Conservation (phyloP, 1,140 invertebrate genomes). For the Trachymyrmex cornetzi region DNA sequence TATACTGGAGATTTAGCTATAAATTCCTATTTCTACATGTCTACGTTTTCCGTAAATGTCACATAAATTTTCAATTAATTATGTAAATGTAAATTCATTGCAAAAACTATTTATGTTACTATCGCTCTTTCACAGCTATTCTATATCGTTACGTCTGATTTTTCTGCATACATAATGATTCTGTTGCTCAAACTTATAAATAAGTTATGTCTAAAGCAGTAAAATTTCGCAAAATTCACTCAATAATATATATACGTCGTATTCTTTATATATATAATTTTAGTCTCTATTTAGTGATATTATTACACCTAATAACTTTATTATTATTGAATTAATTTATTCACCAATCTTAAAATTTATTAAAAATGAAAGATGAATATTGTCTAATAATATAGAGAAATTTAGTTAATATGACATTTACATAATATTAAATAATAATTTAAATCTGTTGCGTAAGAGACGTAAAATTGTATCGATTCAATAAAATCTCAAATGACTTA, state of each 20-base stretch:
- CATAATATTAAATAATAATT: background rate
- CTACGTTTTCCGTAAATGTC: background rate
- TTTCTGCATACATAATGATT: background rate
- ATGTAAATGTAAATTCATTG: background rate
- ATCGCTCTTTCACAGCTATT: background rate
- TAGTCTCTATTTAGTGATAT: background rate
- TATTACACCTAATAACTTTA: background rate
- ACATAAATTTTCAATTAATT: conserved; percentile 9
- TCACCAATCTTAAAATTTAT: background rate
- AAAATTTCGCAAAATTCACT: background rate
- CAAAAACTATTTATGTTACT: background rate
- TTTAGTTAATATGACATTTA: background rate
- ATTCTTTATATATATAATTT: background rate
- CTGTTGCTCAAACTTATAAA: background rate
- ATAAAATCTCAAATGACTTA: background rate
- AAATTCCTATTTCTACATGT: background rate
- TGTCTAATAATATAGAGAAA: background rate
- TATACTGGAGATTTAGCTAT: background rate
- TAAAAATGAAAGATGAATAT: background rate
- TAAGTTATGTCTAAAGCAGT: background rate
- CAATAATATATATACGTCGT: background rate
- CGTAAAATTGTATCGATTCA: background rate
- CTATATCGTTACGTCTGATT: background rate
- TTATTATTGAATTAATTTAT: background rate
- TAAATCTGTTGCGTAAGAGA: background rate